Evolutionary conservation across 2,888 invertebrate genomes (phyloP).

Genomic region (Myathropa florea): DNA sequence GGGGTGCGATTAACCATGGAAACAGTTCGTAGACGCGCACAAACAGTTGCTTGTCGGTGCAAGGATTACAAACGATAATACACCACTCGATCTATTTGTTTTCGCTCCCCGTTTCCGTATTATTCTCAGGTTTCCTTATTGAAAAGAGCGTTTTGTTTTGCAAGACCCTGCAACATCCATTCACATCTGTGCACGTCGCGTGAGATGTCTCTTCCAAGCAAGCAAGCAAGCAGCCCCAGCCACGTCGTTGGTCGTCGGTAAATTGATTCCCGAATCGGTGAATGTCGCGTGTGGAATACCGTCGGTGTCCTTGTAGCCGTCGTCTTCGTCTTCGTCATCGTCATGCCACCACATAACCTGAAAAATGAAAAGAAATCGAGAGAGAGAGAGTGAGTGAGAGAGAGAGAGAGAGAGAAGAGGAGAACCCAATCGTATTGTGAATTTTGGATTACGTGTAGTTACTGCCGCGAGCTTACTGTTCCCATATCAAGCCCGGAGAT

Average conservation of each 20-base stretch:
- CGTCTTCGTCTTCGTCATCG: neutral
- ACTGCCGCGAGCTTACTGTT: slow-evolving; percentile 23
- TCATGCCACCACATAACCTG: slow-evolving; percentile 6
- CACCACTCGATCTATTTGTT: slow-evolving; percentile 57
- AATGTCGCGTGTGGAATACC: slow-evolving; percentile 61
- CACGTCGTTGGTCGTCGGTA: slow-evolving; percentile 22
- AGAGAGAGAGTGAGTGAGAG: no score
- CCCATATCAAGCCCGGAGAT: slow-evolving; percentile 29
- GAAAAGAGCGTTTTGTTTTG: slow-evolving; percentile 30
- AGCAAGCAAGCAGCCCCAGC: neutral
- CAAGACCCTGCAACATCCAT: slow-evolving; percentile 31
- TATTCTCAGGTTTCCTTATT: slow-evolving; percentile 46
- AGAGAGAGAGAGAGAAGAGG: neutral
- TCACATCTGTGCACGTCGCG: slow-evolving; percentile 52
- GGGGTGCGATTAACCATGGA: slow-evolving; percentile 23
- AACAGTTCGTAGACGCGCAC: slow-evolving; percentile 31
- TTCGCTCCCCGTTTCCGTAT: slow-evolving; percentile 30
- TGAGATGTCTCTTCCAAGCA: slow-evolving; percentile 47
- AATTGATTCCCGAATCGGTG: slow-evolving; percentile 58
- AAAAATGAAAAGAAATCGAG: neutral
- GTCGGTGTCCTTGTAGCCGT: neutral
- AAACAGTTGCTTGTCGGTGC: slow-evolving; percentile 10
- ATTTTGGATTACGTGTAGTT: slow-evolving; percentile 20
- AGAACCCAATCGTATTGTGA: slow-evolving; percentile 6
- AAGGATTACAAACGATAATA: slow-evolving; percentile 63